Evolutionary conservation across 2,888 invertebrate genomes (phyloP), one percentile per base, ranked within the genome.

Genomic region (Chrysodeixis includens): DNA sequence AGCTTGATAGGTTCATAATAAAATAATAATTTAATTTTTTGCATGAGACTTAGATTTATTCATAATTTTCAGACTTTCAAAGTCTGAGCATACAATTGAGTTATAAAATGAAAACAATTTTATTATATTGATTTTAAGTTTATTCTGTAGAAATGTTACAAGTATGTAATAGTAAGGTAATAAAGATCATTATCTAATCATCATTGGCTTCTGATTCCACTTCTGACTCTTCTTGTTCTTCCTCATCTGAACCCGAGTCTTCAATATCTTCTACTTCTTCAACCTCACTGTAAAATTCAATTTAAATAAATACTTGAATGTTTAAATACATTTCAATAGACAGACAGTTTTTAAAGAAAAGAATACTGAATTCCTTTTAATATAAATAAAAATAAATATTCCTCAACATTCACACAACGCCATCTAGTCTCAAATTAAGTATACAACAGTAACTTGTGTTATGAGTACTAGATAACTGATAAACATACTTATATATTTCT

Each of bases 221-320:
- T 18, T 73, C 71, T 54, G 61, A 74, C 64, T 66, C 74, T 54
- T 62, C 74, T 20, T 67, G 52, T 6, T 72, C 67, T 59, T 67
- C 64, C 20, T 62, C 69, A 14, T 68, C 59, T 30, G 63, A 56
- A 64, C 56, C 18, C 1, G 66, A 55, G 57, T 63, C 14, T 9
- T 35, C 14, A 12, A 10, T 40, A 7, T 20, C 16, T 16, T 56
- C 70, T 46, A 69, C 65, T 60, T 59, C 74, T 46, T 69, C 65
- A 58, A 57, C 74, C 20, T 62, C 68, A 79, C 86, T 87, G 79
- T 60, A 76, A 78, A 51, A 75, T 59, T 2, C 46, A 73, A 79
- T 86, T 85, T 16, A 56, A 52, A 53, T 69, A 63, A 62, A 62
- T 63, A 30, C 60, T 52, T 20, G 0, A 26, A 10, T 52, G 1